phyloP scores from a whole-genome alignment of 2,113 vertebrate genomes.

The Ctenodactylus gundi region DNA sequence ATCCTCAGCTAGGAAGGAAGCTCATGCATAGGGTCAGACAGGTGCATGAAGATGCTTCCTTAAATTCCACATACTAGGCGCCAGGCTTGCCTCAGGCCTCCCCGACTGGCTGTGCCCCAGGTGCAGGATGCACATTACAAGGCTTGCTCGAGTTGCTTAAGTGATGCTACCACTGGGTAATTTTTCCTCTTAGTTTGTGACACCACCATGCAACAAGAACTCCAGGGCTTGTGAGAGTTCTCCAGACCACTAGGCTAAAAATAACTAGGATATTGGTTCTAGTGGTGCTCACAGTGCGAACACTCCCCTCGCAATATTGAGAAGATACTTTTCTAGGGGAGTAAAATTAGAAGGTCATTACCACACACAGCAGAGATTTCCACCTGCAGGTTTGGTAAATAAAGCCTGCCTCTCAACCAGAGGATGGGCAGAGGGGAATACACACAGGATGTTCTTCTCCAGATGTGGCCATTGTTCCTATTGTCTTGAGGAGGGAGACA shows the following conservation, averaged over 20 bases:
- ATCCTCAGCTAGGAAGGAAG: no score
- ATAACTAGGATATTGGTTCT: neutral
- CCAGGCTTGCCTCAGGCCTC: neutral
- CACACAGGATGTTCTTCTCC: neutral
- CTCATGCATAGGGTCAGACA: no score
- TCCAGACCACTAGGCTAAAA: neutral
- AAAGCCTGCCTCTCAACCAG: neutral
- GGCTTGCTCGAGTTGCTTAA: neutral
- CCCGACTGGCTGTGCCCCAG: neutral
- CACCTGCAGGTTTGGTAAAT: neutral
- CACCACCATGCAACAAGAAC: neutral
- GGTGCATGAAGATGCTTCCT: neutral
- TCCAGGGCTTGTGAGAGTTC: neutral
- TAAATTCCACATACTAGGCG: no score
- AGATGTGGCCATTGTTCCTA: neutral
- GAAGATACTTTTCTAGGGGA: neutral
- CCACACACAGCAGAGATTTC: neutral
- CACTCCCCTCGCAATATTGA: neutral
- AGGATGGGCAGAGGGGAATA: neutral
- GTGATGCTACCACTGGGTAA: neutral
- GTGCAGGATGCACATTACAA: fast-evolving
- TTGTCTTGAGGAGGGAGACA: neutral
- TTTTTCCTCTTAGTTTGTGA: neutral
- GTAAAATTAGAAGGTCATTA: neutral
- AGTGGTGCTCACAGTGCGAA: neutral